Base-by-base conservation (phyloP, 2,888 invertebrate genomes). In the Trichacis sp. region DNA sequence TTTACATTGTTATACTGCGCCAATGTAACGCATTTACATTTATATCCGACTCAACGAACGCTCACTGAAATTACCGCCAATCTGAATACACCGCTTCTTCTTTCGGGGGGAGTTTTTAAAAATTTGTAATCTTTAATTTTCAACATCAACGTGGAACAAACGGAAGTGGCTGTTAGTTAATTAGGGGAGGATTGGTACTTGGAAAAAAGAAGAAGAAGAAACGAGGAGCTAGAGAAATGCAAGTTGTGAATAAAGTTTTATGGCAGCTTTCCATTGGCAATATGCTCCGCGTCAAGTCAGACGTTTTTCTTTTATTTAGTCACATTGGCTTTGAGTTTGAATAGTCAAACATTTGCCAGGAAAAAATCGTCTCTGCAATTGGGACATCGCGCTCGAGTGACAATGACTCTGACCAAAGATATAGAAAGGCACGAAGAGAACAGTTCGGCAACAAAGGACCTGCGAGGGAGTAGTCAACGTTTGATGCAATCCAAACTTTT, bases 401-500 rank as follows among this genome's bases (percentile, higher is more conserved):
- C 49, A 53, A 46, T 56, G 60, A 58, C 55, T 55, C 14, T 38
- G 46, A 30, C 11, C 40, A 29, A 24, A 12, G 43, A 51, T 24
- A 51, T 17, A 48, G 14, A 30, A 52, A 52, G 49, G 18, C n/a
- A 38, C 30, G 14, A 46, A 15, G 29, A 48, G 20, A 49, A 14
- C 29, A 51, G 33, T 51, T 62, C 38, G 45, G 56, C 62, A 68
- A 68, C 71, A 74, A 74, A 74, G 68, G 68, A 65, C 51, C 56
- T 18, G 14, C 12, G 19, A 55, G 24, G 24, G 24, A 50, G 43
- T 48, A 58, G 68, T 55, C 64, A 70, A 73, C 70, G 73, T 69
- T 63, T 72, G 75, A 76, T 70, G 76, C 76, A 82, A 81, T 80
- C 81, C 80, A 79, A 82, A 81, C 76, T 81, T 81, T 78, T 75